Conservation (phyloP, 2,888 invertebrate genomes). For the Cryptocheilus praepositus region DNA sequence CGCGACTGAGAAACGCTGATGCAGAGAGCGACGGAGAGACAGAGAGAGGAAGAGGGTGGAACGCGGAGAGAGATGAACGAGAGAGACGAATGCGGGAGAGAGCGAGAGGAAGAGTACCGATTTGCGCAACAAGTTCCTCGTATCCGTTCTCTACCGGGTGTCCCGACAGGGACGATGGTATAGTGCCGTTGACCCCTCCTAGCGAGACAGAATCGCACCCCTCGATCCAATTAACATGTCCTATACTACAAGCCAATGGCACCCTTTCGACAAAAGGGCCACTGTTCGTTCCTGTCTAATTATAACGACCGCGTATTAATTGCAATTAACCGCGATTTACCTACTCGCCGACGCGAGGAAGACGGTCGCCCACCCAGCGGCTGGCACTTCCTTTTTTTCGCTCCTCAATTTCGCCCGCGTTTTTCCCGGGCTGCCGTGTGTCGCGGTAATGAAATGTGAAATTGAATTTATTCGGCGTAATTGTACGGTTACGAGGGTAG, state of each 20-base stretch:
- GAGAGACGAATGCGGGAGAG: no score
- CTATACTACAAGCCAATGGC: slow-evolving; percentile 18
- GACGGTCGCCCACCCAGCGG: slow-evolving; percentile 4
- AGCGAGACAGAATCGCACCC: slow-evolving; percentile 4
- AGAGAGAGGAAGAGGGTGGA: no score
- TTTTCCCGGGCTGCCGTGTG: no score
- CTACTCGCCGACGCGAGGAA: slow-evolving; percentile 7
- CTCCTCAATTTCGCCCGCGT: background rate
- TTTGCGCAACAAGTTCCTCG: slow-evolving; percentile 56
- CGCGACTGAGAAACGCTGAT: no score
- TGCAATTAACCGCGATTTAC: slow-evolving; percentile 41
- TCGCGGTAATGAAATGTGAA: no score
- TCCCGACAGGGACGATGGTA: slow-evolving; percentile 13
- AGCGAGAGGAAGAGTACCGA: slow-evolving; percentile 16
- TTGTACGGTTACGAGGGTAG: no score
- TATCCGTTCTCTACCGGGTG: slow-evolving; percentile 46
- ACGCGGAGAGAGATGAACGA: no score
- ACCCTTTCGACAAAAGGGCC: slow-evolving; percentile 25
- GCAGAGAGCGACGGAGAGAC: no score
- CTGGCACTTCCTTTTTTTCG: background rate
- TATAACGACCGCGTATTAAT: slow-evolving; percentile 42
- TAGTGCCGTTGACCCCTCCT: slow-evolving; percentile 24
- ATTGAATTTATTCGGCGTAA: no score
- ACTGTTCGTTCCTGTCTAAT: slow-evolving; percentile 33
- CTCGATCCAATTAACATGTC: slow-evolving; percentile 42